Percentiles rank a stretch among this genome's conserved stretches.
Evolutionary conservation across 2,888 invertebrate species (phyloP).

Genomic region (Tinea semifulvella): DNA sequence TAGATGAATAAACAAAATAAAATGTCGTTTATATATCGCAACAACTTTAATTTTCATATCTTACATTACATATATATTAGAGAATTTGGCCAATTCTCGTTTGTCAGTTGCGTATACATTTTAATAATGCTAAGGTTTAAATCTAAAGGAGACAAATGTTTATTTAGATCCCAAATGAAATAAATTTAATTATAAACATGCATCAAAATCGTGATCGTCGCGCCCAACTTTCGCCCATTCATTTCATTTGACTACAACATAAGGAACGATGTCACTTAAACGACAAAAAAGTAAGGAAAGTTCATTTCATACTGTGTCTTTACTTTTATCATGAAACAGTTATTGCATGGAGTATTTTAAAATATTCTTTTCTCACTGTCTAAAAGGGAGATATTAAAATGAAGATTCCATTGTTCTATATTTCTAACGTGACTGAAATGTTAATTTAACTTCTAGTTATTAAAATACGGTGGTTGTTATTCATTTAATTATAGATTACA

Average conservation of each 20-base stretch:
- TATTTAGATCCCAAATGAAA: background rate
- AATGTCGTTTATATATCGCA: too few relatives aligned
- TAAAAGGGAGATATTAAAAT: background rate
- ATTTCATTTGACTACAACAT: constrained; percentile 19
- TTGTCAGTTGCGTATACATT: too few relatives aligned
- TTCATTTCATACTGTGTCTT: constrained; percentile 20
- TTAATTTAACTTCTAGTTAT: background rate
- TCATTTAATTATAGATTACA: background rate
- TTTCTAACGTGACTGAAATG: background rate
- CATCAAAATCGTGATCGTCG: constrained; percentile 11
- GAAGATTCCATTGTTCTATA: background rate
- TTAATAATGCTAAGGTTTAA: too few relatives aligned
- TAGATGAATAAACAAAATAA: too few relatives aligned
- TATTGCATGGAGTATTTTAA: constrained; percentile 23
- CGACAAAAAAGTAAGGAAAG: constrained; percentile 22
- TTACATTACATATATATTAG: too few relatives aligned
- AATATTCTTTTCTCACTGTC: constrained; percentile 17
- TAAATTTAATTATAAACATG: background rate
- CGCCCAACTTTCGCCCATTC: constrained; percentile 48
- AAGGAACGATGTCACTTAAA: constrained; percentile 15
- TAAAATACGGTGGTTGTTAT: background rate
- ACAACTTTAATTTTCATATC: too few relatives aligned
- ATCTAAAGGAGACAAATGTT: too few relatives aligned
- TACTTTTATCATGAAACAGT: constrained; percentile 23
- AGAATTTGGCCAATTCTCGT: too few relatives aligned